phyloP scores from a whole-genome alignment of 2,797 vertebrate species.

The Amblyopsis hoosieri region DNA sequence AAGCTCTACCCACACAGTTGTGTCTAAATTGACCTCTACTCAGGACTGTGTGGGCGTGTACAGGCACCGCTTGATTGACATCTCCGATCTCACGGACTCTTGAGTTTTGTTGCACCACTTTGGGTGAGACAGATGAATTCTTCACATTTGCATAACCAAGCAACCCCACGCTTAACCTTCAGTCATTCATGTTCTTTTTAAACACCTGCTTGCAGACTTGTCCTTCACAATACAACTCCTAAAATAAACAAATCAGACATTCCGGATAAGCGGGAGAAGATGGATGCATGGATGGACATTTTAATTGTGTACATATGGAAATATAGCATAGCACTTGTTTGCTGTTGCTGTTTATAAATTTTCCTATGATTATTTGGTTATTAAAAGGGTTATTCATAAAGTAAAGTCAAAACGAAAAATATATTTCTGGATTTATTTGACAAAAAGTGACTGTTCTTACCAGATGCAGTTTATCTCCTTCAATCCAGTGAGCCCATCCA shows the following conservation, averaged over 20 bases:
- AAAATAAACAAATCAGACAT: slow-evolving; percentile 6
- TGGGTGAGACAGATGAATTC: not conserved
- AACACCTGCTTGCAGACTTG: slow-evolving; percentile 87
- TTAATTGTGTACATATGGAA: not conserved
- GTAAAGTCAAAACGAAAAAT: too few relatives aligned
- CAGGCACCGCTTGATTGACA: too few relatives aligned
- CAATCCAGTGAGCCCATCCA: slow-evolving; percentile 90
- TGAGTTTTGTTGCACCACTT: too few relatives aligned
- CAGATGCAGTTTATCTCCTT: slow-evolving; percentile 87
- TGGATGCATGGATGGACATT: too few relatives aligned
- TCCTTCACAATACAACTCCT: slow-evolving; percentile 89
- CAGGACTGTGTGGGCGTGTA: too few relatives aligned
- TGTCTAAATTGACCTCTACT: too few relatives aligned
- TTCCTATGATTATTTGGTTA: not conserved
- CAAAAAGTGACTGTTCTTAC: slow-evolving; percentile 60
- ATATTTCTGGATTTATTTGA: not conserved
- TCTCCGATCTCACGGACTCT: too few relatives aligned
- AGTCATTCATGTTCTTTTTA: slow-evolving; percentile 64
- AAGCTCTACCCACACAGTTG: too few relatives aligned
- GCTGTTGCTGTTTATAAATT: not conserved
- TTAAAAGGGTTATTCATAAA: too few relatives aligned
- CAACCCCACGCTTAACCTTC: slow-evolving; percentile 16
- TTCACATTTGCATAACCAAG: not conserved
- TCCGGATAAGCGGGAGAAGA: too few relatives aligned
- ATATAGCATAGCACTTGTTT: too few relatives aligned